phyloP scores from a whole-genome alignment of 2,113 vertebrate genomes.

The Paralichthys olivaceus region DNA sequence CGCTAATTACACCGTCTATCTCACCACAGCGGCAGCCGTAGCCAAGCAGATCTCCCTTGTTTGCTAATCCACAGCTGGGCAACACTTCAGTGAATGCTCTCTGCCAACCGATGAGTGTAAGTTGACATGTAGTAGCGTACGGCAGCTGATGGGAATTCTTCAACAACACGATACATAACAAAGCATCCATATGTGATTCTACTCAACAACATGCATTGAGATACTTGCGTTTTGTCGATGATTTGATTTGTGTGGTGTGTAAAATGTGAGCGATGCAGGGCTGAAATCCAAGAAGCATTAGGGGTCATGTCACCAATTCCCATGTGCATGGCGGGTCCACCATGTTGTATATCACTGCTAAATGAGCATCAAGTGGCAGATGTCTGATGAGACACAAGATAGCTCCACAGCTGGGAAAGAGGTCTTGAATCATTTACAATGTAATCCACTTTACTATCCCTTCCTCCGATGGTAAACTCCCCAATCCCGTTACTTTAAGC shows the following conservation, averaged over 20 bases:
- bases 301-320: not conserved
- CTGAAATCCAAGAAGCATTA: constrained; percentile 9
- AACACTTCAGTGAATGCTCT: constrained; percentile 52
- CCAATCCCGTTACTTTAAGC: constrained; percentile 83
- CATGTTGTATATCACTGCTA: constrained; percentile 26
- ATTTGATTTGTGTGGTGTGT: constrained; percentile 12
- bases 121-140: constrained; percentile 46
- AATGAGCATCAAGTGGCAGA: constrained; percentile 42
- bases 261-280: constrained; percentile 27
- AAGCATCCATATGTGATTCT: constrained; percentile 25
- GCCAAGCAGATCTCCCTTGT: constrained; percentile 53
- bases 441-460: constrained; percentile 70
- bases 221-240: not conserved
- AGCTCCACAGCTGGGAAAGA: constrained; percentile 27
- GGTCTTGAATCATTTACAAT: constrained; percentile 52
- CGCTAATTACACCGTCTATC: constrained; percentile 72
- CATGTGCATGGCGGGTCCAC: constrained; percentile 8
- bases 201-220: constrained; percentile 14
- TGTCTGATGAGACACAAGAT: constrained; percentile 13
- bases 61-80: constrained; percentile 60
- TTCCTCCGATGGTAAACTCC: constrained; percentile 71
- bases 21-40: constrained; percentile 53
- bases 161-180: constrained; percentile 11
- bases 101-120: constrained; percentile 43
- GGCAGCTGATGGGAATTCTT: constrained; percentile 51